Evolutionary conservation across 2,888 invertebrate species (phyloP).

Genomic region (Eustalomyia histrio): DNA sequence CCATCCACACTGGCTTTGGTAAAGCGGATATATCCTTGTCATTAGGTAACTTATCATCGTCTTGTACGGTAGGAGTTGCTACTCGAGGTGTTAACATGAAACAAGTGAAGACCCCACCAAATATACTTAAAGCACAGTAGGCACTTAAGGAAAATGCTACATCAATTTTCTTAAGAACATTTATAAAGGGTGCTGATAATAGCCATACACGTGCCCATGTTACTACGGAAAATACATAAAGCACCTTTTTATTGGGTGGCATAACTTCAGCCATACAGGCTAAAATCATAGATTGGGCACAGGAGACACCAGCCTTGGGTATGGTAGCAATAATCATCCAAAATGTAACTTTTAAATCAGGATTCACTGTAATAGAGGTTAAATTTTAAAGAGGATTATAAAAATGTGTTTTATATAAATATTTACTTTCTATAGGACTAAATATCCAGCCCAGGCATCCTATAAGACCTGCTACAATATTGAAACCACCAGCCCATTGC

Average conservation of each 20-base stretch:
- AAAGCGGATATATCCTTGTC: constrained; percentile 70
- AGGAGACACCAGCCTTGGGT: constrained; percentile 78
- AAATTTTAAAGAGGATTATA: background rate
- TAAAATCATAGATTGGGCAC: constrained; percentile 78
- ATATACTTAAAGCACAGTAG: constrained; percentile 74
- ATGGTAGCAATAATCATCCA: constrained; percentile 79
- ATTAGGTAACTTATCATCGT: constrained; percentile 7
- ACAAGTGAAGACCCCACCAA: constrained; percentile 77
- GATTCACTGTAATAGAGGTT: constrained; percentile 71
- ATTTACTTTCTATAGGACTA: constrained; percentile 74
- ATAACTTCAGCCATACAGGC: constrained; percentile 79
- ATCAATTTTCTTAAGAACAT: constrained; percentile 76
- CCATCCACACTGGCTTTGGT: constrained; percentile 71
- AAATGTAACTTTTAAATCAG: constrained; percentile 73
- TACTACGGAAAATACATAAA: constrained; percentile 78
- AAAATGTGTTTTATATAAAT: background rate
- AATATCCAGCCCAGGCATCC: constrained; percentile 79
- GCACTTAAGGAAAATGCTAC: constrained; percentile 76
- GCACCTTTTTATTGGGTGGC: constrained; percentile 76
- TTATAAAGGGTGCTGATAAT: constrained; percentile 78
- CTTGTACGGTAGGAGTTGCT: background rate
- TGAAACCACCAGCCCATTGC: constrained; percentile 77
- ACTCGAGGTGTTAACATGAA: constrained; percentile 72
- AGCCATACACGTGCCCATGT: constrained; percentile 78
- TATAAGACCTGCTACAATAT: constrained; percentile 77